Conservation (phyloP, 2,888 invertebrate genomes). For the Plemyria rubiginata region DNA sequence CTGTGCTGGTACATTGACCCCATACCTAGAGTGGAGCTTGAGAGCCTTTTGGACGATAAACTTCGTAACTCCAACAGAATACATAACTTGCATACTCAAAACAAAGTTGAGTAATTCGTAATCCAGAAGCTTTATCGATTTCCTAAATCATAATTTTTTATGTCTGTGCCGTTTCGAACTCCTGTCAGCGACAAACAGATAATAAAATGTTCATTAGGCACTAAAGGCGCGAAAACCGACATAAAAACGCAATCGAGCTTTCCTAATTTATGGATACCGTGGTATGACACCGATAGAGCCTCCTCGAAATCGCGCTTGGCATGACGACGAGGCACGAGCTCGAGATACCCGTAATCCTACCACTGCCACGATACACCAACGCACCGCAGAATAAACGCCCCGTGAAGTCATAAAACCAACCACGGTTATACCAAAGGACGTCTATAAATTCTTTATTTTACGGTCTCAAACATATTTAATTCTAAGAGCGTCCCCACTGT, state of each 20-base stretch:
- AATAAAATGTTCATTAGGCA: constrained; percentile 41
- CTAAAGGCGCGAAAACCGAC: constrained; percentile 38
- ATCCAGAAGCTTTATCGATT: constrained; percentile 33
- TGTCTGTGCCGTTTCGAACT: constrained; percentile 25
- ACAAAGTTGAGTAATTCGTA: constrained; percentile 30
- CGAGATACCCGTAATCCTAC: constrained; percentile 62
- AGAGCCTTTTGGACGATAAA: constrained; percentile 30
- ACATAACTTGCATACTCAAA: constrained; percentile 38
- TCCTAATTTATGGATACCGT: constrained; percentile 39
- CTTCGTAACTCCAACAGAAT: constrained; percentile 22
- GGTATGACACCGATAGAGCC: constrained; percentile 28
- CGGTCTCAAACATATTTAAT: constrained; percentile 80
- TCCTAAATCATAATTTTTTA: constrained; percentile 37
- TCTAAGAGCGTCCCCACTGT: constrained; percentile 75
- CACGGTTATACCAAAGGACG: constrained; percentile 82
- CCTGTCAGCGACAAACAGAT: constrained; percentile 38
- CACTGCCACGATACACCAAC: constrained; percentile 68
- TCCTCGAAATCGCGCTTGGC: constrained; percentile 56
- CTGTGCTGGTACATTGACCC: constrained; percentile 57
- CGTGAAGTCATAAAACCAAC: constrained; percentile 81
- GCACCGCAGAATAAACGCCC: constrained; percentile 78
- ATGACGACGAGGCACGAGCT: constrained; percentile 37
- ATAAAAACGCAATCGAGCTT: constrained; percentile 39
- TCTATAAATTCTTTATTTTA: constrained; percentile 84
- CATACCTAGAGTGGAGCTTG: constrained; percentile 35